Percentiles rank a stretch among this genome's conserved stretches.
phyloP scores from a whole-genome alignment of 2,113 vertebrate genomes.

The Sebastes schlegelii region DNA sequence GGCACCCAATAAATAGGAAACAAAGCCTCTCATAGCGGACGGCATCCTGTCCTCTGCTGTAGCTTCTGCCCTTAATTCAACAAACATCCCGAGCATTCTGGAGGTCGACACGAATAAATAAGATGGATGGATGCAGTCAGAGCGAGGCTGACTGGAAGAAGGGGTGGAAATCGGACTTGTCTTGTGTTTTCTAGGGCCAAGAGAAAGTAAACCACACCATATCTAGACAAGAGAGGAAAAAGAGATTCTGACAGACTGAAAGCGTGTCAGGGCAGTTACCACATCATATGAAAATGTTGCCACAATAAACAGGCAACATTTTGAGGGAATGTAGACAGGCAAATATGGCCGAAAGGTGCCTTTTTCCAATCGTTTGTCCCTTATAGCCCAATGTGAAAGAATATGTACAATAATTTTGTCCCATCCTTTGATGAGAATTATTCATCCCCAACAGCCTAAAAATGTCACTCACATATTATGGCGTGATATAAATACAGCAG shows the following conservation, averaged over 20 bases:
- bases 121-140: slow-evolving; percentile 55
- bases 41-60: slow-evolving; percentile 54
- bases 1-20: slow-evolving; percentile 79
- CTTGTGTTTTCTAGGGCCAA: slow-evolving; percentile 19
- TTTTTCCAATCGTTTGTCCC: slow-evolving; percentile 28
- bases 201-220: slow-evolving; percentile 8
- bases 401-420: slow-evolving; percentile 56
- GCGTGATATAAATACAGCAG: slow-evolving; percentile 54
- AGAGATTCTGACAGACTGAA: slow-evolving; percentile 34
- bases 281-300: slow-evolving; percentile 32
- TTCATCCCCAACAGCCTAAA: slow-evolving; percentile 26
- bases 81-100: slow-evolving; percentile 30
- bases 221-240: background rate
- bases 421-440: slow-evolving; percentile 26
- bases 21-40: slow-evolving; percentile 54
- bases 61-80: slow-evolving; percentile 34
- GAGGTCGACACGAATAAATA: slow-evolving; percentile 46
- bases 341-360: slow-evolving; percentile 25
- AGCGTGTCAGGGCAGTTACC: slow-evolving; percentile 46
- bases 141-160: slow-evolving; percentile 12
- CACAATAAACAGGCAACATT: slow-evolving; percentile 35
- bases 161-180: background rate
- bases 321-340: slow-evolving; percentile 62
- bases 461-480: slow-evolving; percentile 38
- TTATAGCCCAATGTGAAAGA: slow-evolving; percentile 24